A percentile compares a stretch with the other conserved stretches of the same genome.
Evolutionary conservation across 1,140 invertebrate genomes (phyloP).

Genomic region (Hycleus phaleratus): DNA sequence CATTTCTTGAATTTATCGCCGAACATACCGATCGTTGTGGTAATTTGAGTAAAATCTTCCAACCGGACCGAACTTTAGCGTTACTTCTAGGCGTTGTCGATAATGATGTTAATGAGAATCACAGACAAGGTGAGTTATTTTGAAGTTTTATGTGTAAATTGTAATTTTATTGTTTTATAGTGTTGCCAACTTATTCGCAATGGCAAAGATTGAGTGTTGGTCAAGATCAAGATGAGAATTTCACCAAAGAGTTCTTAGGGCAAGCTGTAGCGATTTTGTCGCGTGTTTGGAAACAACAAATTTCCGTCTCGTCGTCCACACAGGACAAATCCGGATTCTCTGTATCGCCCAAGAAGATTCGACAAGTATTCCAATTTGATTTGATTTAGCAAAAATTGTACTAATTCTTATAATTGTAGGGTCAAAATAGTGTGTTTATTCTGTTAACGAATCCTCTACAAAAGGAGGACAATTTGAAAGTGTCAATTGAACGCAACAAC

Average conservation of each 20-base stretch:
- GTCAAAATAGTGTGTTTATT: constrained; percentile 73
- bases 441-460: constrained; percentile 67
- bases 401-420: constrained; percentile 42
- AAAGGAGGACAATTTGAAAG: constrained; percentile 63
- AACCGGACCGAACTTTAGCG: constrained; percentile 62
- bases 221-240: constrained; percentile 69
- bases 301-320: constrained; percentile 31
- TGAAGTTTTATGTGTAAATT: neutral
- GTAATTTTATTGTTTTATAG: constrained; percentile 37
- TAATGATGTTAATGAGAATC: constrained; percentile 51
- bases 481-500: constrained; percentile 69
- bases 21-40: constrained; percentile 46
- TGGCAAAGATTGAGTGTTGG: constrained; percentile 70
- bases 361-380: constrained; percentile 49
- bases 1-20: constrained; percentile 54
- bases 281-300: constrained; percentile 52
- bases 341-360: constrained; percentile 70
- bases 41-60: constrained; percentile 54
- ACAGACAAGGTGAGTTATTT: constrained; percentile 44
- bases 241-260: constrained; percentile 70
- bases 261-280: constrained; percentile 68
- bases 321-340: constrained; percentile 62
- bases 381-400: neutral
- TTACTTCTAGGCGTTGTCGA: constrained; percentile 70
- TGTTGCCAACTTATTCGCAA: constrained; percentile 60